Evolutionary conservation across 2,888 invertebrate species (phyloP).

Genomic region (Platerodrilus igneus): DNA sequence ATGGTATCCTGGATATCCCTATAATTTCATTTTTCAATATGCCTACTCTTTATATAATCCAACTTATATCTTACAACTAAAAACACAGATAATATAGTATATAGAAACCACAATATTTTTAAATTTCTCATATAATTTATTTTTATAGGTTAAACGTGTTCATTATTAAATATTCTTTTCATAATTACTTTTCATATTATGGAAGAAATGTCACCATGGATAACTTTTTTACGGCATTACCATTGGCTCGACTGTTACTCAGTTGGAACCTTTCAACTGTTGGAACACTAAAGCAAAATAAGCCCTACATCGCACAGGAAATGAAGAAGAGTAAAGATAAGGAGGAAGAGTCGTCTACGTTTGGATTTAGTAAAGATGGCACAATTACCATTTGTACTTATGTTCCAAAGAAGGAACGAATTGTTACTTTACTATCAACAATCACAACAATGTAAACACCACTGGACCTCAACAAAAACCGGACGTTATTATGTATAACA

Average conservation of each 20-base stretch:
- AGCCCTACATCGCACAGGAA: conserved; percentile 9
- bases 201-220: conserved; percentile 32
- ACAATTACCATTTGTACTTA: conserved; percentile 8
- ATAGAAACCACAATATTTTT: too few relatives aligned
- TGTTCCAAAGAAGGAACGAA: conserved; percentile 11
- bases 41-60: too few relatives aligned
- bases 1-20: too few relatives aligned
- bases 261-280: conserved; percentile 25
- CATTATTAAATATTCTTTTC: too few relatives aligned
- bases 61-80: too few relatives aligned
- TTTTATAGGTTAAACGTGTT: too few relatives aligned
- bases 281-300: conserved; percentile 19
- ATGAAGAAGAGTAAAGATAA: conserved; percentile 21
- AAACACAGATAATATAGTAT: too few relatives aligned
- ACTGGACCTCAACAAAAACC: neutral
- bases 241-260: conserved; percentile 24
- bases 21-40: too few relatives aligned
- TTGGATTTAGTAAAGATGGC: conserved; percentile 24
- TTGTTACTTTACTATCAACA: conserved; percentile 1
- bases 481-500: conserved; percentile 1
- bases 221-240: conserved; percentile 31
- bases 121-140: too few relatives aligned
- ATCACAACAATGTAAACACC: neutral
- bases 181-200: too few relatives aligned
- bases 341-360: conserved; percentile 10